These are phyloP conservation scores for Pleuronectes platessa DNA, from an alignment of 2,113 vertebrate genomes.

Conservation along the genomic window DNA sequence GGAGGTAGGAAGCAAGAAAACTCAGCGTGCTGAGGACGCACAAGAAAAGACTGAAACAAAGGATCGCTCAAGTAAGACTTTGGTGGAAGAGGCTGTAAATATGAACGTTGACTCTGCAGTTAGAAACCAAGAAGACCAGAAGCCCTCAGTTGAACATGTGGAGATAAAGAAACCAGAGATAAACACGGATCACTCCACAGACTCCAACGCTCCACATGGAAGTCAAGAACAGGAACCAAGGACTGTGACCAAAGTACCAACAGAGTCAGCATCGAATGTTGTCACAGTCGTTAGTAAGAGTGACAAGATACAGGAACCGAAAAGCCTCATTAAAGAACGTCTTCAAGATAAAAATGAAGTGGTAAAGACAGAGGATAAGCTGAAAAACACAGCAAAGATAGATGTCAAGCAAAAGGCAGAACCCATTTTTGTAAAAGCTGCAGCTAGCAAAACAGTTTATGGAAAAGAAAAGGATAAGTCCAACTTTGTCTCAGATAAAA, in stretches of 20 bases:
- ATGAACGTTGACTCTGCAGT: neutral
- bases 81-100: neutral
- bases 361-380: conserved; percentile 13
- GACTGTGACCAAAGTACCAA: neutral
- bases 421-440: neutral
- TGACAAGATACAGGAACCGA: conserved; percentile 14
- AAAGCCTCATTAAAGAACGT: neutral
- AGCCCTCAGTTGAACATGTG: neutral
- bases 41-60: neutral
- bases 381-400: conserved; percentile 4
- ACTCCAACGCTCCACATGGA: neutral
- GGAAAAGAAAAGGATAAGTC: conserved; percentile 13
- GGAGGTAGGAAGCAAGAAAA: neutral
- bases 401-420: conserved; percentile 20
- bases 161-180: conserved; percentile 6
- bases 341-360: neutral
- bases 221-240: conserved; percentile 3
- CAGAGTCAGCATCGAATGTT: neutral
- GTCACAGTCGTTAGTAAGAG: neutral
- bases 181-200: neutral
- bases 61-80: neutral
- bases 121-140: conserved; percentile 1
- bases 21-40: neutral
- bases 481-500: conserved; percentile 2
- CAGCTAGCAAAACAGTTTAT: neutral